Evolutionary conservation across 2,797 vertebrate genomes (phyloP), one percentile per base, ranked within the genome.

Genomic region (Eulemur albifrons): DNA sequence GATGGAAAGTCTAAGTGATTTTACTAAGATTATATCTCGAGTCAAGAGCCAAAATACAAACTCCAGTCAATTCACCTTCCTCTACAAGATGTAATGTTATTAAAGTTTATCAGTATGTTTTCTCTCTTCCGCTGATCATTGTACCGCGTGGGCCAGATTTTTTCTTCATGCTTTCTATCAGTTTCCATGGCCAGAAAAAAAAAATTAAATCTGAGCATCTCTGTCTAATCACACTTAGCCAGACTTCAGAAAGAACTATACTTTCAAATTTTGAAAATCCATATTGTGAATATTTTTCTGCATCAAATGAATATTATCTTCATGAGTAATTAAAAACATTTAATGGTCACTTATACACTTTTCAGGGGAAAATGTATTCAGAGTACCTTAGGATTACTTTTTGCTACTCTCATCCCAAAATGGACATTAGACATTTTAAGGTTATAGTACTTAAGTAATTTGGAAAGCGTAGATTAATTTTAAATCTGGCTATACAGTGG

Each of bases 311-410:
- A 61, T 61, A 40, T n/a, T 73, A 70, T 30, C 80, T 88, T 94
- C 18, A 63, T 72, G 67, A 96, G 57, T 65, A 90, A 92, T 65
- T 75, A 63, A 79, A 87, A 79, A 72, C 11, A 52, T 43, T 81
- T 85, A 76, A 80, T 65, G 69, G 15, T 63, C 25, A 85, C 32
- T 93, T 85, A 50, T 30, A 48, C 35, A 45, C 63, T 9, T 84
- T 94, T 88, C 50, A 45, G 18, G 21, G 27, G n/a, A 88, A 93
- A 94, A 88, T 54, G 5, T 70, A 84, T 96, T 90, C 88, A 94
- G 4, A 75, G 32, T 79, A 69, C 4, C 90, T 67, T 79, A 76
- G 32, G 38, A 91, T 88, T 89, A 69, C 21, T 89, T n/a, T 67
- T 76, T 72, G 57, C 8, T 32, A 93, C n/a, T 45, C 32, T 95